Evolutionary conservation across 1,140 invertebrate species (phyloP), one percentile per base, ranked within the genome.

Genomic region (Liolophura sinensis): DNA sequence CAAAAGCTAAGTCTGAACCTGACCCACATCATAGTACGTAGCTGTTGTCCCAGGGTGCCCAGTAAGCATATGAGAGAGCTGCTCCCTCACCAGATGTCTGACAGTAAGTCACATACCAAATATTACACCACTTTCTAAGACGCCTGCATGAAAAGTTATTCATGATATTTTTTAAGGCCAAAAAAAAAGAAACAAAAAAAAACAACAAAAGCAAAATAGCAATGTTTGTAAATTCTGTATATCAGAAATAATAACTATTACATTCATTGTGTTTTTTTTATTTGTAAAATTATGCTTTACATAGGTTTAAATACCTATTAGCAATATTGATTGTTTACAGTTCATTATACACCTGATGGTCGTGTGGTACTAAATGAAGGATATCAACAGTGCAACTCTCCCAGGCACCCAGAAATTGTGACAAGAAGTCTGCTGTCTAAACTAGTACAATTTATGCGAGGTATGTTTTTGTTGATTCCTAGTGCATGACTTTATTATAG

Each of bases 21-120:
- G 27, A 82, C 78, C 0, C 79, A 81, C 61, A 81, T 83, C 48
- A 84, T 84, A 59, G 81, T 84, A 16, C 76, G 82, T 63, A 83
- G 78, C 70, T 84, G 81, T 60, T 84, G 82, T 73, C 75, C 79
- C 0, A 69, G 69, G 25, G 75, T 84, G 40, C 79, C 79, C 16
- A 76, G 78, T 70, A 81, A 79, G 73, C 71, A 77, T 24, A 40
- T 40, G 31, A 40, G 9, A 40, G 31, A 40, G 31, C 66, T 68
- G 3, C 54, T 64, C 20, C 14, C 51, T 24, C 22, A 47, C 48
- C 56, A 48, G n/a, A 51, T 14, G 31, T 59, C 15, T 46, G 27
- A 25, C 47, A 46, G n/a, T 46, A 59, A 31, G 57, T 18, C 47
- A 59, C 4, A 25, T 31, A 25, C 14, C 22, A 52, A 5, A 52